These are phyloP conservation scores for Nomada goodeniana DNA, from an alignment of 2,888 invertebrate species.

Conservation along the genomic window DNA sequence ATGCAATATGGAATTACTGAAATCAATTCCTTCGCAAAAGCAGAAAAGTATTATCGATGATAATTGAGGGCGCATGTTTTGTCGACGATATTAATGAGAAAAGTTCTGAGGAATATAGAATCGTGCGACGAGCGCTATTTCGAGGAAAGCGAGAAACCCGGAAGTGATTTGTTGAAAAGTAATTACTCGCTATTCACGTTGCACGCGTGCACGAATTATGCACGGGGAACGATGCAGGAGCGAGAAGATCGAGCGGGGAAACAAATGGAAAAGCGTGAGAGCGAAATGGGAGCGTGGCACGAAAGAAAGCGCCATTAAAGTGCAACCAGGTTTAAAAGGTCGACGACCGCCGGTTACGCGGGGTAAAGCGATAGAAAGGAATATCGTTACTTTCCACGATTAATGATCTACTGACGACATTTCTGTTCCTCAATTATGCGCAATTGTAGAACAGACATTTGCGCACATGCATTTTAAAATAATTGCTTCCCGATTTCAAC, in stretches of 20 bases:
- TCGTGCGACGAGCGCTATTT: neutral
- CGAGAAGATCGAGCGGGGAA: slow-evolving; percentile 4
- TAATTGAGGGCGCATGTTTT: neutral
- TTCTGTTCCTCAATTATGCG: slow-evolving; percentile 7
- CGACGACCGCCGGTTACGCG: slow-evolving; percentile 36
- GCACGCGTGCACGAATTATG: neutral
- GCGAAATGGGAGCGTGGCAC: slow-evolving; percentile 35
- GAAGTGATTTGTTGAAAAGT: neutral
- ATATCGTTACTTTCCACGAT: slow-evolving; percentile 55
- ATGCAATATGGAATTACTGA: neutral
- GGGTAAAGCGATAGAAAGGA: slow-evolving; percentile 52
- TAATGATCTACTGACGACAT: slow-evolving; percentile 25
- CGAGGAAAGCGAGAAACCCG: neutral
- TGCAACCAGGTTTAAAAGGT: slow-evolving; percentile 57
- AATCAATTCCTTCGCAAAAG: too few species aligned
- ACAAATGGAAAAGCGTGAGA: slow-evolving; percentile 48
- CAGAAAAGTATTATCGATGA: too few species aligned
- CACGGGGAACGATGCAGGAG: neutral
- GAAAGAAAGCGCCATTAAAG: slow-evolving; percentile 56
- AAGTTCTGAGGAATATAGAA: too few species aligned
- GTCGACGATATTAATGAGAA: neutral
- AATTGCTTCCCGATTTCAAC: neutral
- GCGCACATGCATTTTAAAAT: neutral
- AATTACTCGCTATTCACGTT: neutral
- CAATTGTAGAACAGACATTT: neutral